Base-by-base conservation (phyloP, 2,797 vertebrate species). In the Fistularia tabacaria region DNA sequence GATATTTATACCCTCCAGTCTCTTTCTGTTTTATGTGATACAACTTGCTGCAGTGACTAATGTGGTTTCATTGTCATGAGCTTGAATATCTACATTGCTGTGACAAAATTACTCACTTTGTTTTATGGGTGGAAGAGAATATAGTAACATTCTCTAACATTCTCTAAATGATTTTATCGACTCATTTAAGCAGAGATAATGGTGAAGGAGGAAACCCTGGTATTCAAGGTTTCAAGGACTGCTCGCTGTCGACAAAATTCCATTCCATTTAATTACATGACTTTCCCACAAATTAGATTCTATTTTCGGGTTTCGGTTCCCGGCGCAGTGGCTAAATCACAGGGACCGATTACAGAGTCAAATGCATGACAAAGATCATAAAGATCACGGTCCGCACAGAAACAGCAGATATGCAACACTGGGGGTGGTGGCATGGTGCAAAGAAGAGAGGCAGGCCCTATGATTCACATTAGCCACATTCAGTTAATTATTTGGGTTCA, bases 401-500 rank as follows among this genome's bases (percentile, higher is more conserved):
- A 49, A 38, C 25, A 44, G 46, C 39, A 46, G 47, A 55, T 9
- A 46, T 50, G 15, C 3, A 14, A 8, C 25, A 36, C 48, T 36
- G 37, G 9, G 49, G 14, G 12, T 52, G 59, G 51, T 10, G 3
- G 7, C 3, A 12, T 49, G 36, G 36, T 10, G 49, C 7, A 6
- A 25, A 49, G 36, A 46, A 7, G 7, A 49, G 48, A 14, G 1
- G 11, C 38, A 14, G 12, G 8, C 5, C 4, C n/a, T 25, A 36
- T n/a, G 7, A 38, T 7, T n/a, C 8, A n/a, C 48, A 13, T 25
- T 7, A 13, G 36, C 25, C 10, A 9, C 0, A 6, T 8, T 50
- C 3, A 5, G 66, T 63, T 46, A 49, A 49, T 57, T 59, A 40
- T 49, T 14, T 57, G n/a, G 51, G 51, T 54, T 8, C 15, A 54